These are phyloP conservation scores for Caenorhabditis macrosperma DNA, from an alignment of 2,888 invertebrate genomes.

Conservation along the genomic window DNA sequence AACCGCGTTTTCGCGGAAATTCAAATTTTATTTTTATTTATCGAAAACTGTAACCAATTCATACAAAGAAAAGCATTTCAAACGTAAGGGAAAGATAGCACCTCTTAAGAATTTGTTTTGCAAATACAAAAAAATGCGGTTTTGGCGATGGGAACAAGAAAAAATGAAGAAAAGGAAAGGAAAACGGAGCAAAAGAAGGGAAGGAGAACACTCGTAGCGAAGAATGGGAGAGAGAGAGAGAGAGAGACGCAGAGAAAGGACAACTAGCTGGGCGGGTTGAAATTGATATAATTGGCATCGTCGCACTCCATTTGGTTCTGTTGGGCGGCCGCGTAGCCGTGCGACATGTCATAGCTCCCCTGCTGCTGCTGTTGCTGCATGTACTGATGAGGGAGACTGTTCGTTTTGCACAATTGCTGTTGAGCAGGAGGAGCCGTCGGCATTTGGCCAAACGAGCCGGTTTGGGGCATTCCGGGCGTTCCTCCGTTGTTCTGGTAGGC, in stretches of 20 bases:
- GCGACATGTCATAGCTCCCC: slow-evolving; percentile 40
- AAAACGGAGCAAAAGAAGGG: neutral
- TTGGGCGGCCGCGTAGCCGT: slow-evolving; percentile 9
- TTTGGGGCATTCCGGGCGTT: slow-evolving; percentile 5
- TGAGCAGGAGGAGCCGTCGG: slow-evolving; percentile 10
- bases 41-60: no score
- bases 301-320: slow-evolving; percentile 60
- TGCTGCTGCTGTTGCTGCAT: no score
- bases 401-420: slow-evolving; percentile 37
- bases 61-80: no score
- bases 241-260: no score
- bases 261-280: slow-evolving; percentile 45
- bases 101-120: no score
- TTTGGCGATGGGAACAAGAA: no score
- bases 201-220: slow-evolving; percentile 16
- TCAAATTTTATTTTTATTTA: no score
- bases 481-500: slow-evolving; percentile 34
- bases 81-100: no score
- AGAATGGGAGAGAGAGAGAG: slow-evolving; percentile 14
- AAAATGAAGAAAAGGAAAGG: neutral
- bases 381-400: slow-evolving; percentile 36
- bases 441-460: slow-evolving; percentile 47
- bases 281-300: slow-evolving; percentile 55
- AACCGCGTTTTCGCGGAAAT: no score
- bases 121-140: no score